Evolutionary conservation across 2,113 vertebrate species (phyloP), one percentile per base, ranked within the genome.

Genomic region (Chauna torquata): DNA sequence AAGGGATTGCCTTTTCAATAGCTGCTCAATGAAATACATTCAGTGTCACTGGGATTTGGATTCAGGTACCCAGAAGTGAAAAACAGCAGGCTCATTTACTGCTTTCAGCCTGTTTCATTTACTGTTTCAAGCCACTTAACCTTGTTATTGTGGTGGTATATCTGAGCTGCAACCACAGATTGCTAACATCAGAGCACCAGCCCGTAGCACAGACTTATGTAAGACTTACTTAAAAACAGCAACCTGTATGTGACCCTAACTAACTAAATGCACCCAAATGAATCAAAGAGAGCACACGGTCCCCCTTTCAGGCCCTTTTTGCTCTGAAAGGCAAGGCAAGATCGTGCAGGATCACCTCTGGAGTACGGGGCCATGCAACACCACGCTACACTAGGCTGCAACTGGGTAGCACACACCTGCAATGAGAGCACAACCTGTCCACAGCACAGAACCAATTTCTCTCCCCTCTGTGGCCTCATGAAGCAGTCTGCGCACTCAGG

Each of bases 391-490:
- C 22, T 0, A 15, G 50, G 20, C 66, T 70, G n/a, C 27, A 27
- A 16, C 12, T 3, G 9, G 40, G 76, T 49, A 24, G 47, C 52
- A 64, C 3, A 3, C 32, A 81, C 52, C 27, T 71, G 57, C 57
- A 64, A 30, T 3, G 9, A 38, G n/a, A 65, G 30, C 80, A 61
- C 19, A 52, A 0, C 17, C 34, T 18, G 25, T 17, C 30, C 45
- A 2, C 24, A 49, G 36, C 34, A 13, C 9, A 13, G 25, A 30
- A 27, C 22, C 25, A 5, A 10, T 0, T 3, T 23, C 40, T 19
- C 23, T 54, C 49, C 13, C 17, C 28, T 34, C 36, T 6, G 3
- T 1, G 0, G 65, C 42, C 49, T 30, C 40, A 25, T 0, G 0
- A 50, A 57, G 45, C 59, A 52, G 40, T 45, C 50, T 38, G 61